Evolutionary conservation across 2,797 vertebrate genomes (phyloP).

Genomic region (Tragelaphus eurycerus): DNA sequence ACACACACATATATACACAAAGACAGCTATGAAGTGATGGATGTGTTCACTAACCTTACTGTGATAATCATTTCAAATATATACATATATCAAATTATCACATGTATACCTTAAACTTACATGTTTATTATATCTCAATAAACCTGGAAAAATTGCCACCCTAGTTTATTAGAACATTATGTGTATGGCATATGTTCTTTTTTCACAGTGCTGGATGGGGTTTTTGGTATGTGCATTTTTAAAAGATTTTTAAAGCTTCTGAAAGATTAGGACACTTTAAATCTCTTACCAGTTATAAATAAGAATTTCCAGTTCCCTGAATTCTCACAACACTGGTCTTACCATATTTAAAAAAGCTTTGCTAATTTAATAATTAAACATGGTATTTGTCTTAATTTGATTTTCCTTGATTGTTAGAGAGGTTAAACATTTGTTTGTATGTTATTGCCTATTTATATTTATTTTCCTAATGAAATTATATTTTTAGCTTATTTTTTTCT

Average conservation of each 20-base stretch:
- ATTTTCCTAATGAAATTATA: neutral
- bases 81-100: neutral
- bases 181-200: neutral
- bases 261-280: neutral
- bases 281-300: neutral
- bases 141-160: neutral
- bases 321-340: neutral
- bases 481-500: neutral
- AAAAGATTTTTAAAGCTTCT: constrained; percentile 14
- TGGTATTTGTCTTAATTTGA: neutral
- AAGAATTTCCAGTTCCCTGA: neutral
- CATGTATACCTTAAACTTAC: neutral
- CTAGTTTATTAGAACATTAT: neutral
- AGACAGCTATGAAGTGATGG: neutral
- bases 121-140: neutral
- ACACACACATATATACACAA: neutral
- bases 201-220: neutral
- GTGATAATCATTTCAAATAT: neutral
- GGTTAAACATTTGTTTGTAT: neutral
- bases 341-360: neutral
- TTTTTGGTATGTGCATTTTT: neutral
- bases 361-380: constrained; percentile 4
- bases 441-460: neutral
- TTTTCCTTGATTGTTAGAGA: neutral
- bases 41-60: neutral